These are phyloP conservation scores for Nibea albiflora DNA, from an alignment of 2,113 vertebrate species.

Conservation along the genomic window DNA sequence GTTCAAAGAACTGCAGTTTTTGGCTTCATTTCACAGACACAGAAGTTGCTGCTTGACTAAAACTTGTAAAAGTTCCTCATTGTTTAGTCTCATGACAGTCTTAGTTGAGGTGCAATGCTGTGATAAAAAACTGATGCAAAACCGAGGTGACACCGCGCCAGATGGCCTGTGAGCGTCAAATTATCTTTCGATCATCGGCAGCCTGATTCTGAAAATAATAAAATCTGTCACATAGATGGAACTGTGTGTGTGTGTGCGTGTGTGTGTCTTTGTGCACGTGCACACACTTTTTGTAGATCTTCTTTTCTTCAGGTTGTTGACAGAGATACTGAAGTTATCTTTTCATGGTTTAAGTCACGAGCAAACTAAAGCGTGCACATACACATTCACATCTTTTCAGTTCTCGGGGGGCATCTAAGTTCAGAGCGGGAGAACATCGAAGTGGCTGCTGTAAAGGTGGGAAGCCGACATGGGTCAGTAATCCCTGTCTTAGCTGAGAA, in stretches of 20 bases:
- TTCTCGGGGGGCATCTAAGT: slow-evolving; percentile 20
- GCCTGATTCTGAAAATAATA: not conserved
- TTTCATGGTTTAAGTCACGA: slow-evolving; percentile 18
- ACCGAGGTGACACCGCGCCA: not conserved
- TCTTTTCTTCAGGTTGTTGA: not conserved
- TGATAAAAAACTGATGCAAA: not conserved
- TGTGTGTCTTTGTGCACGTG: not conserved
- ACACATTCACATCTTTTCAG: slow-evolving; percentile 24
- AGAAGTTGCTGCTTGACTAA: no score
- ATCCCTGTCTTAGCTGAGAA: slow-evolving; percentile 77
- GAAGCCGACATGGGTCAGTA: slow-evolving; percentile 73
- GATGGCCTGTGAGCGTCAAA: not conserved
- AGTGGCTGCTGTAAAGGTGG: slow-evolving; percentile 64
- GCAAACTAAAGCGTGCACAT: not conserved
- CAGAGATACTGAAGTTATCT: slow-evolving; percentile 8
- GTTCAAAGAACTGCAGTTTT: no score
- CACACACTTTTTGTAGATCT: slow-evolving; percentile 1
- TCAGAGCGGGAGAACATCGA: slow-evolving; percentile 40
- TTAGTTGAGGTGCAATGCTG: not conserved
- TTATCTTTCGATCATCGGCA: not conserved
- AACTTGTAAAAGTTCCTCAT: not conserved
- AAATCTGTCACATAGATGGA: no score
- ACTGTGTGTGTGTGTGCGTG: no score
- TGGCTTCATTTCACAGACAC: no score
- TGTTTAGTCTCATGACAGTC: not conserved